Conservation (phyloP, 2,113 vertebrate genomes). For the Rhinopomastus cyanomelas region DNA sequence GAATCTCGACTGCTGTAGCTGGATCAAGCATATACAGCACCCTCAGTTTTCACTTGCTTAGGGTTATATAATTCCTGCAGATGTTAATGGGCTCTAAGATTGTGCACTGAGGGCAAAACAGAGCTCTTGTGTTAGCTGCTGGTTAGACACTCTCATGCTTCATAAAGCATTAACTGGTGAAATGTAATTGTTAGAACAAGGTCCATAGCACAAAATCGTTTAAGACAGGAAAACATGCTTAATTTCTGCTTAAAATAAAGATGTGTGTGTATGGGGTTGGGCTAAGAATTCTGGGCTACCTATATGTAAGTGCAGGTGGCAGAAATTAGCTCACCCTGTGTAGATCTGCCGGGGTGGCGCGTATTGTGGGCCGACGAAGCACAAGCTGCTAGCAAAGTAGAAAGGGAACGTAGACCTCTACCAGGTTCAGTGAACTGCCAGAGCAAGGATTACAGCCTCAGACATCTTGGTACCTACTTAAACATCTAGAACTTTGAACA, state of each 20-base stretch:
- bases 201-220: slow-evolving; percentile 37
- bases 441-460: slow-evolving; percentile 54
- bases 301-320: slow-evolving; percentile 31
- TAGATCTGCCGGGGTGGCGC: background rate
- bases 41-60: slow-evolving; percentile 39
- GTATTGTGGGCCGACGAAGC: slow-evolving; percentile 33
- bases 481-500: slow-evolving; percentile 59
- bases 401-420: slow-evolving; percentile 41
- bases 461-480: slow-evolving; percentile 50
- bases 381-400: slow-evolving; percentile 50
- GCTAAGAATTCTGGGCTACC: slow-evolving; percentile 13
- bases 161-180: slow-evolving; percentile 55
- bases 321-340: slow-evolving; percentile 49
- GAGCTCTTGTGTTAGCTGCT: slow-evolving; percentile 38
- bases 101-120: slow-evolving; percentile 36
- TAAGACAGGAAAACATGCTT: slow-evolving; percentile 18
- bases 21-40: background rate
- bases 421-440: slow-evolving; percentile 40
- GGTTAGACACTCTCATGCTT: slow-evolving; percentile 45
- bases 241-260: slow-evolving; percentile 36
- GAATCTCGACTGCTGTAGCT: background rate
- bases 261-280: background rate
- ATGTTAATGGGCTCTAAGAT: slow-evolving; percentile 57
- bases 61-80: slow-evolving; percentile 37
- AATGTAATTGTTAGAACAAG: slow-evolving; percentile 43